Evolutionary conservation across 2,888 invertebrate species (phyloP), one percentile per base, ranked within the genome.

Genomic region (Venusia cambrica): DNA sequence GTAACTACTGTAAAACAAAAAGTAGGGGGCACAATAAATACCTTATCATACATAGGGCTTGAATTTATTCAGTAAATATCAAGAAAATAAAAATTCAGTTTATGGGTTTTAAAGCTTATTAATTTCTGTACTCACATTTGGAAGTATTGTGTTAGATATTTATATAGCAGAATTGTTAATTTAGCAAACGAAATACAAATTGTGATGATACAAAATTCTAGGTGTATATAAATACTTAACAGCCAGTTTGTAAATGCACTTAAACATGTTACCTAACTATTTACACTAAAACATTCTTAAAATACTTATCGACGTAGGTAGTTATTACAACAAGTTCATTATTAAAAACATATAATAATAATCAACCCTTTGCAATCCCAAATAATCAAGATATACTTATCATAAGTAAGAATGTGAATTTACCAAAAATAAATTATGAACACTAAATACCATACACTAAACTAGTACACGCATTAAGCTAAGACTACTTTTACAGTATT

Each of bases 41-140:
- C n/a, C n/a, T n/a, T n/a, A n/a, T n/a, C n/a, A n/a, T n/a, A n/a
- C n/a, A n/a, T n/a, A n/a, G n/a, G n/a, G n/a, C n/a, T n/a, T n/a
- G n/a, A n/a, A n/a, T n/a, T n/a, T n/a, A n/a, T n/a, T n/a, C n/a
- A n/a, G n/a, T n/a, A n/a, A n/a, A n/a, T n/a, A n/a, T n/a, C n/a
- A n/a, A n/a, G n/a, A 10, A 20, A 55, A 62, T 48, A 57, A 67
- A 45, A 55, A 29, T 38, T 36, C 38, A 62, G 66, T 72, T 64
- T 77, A 20, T 22, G 44, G 37, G 46, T 49, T 51, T 83, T 84
- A 83, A 84, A 85, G 85, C 85, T 80, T 84, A 75, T 85, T 78
- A 80, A 78, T 81, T 83, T 84, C 84, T 34, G 76, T 81, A 84
- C 80, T 28, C n/a, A 76, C 62, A 75, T 69, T 83, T 85, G 81